Conservation (phyloP, 2,113 vertebrate species). For the Narcine bancroftii region DNA sequence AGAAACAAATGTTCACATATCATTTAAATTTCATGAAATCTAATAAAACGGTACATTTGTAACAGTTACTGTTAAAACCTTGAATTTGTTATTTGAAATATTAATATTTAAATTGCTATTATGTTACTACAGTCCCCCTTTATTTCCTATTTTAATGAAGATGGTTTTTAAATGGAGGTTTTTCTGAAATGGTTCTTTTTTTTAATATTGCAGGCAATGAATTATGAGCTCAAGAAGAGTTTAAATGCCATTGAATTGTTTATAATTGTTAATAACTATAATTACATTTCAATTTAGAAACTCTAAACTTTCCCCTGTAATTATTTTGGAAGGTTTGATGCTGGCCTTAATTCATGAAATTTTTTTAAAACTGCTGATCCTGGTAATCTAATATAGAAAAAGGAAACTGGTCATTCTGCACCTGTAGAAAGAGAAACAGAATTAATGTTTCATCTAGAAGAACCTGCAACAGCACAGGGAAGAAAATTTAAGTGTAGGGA, state of each 20-base stretch:
- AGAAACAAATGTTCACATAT: neutral
- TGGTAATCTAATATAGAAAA: too few relatives aligned
- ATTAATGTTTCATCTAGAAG: too few relatives aligned
- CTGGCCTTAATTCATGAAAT: too few relatives aligned
- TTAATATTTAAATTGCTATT: neutral
- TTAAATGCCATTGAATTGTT: neutral
- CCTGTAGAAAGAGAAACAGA: too few relatives aligned
- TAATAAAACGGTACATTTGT: neutral
- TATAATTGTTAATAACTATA: too few relatives aligned
- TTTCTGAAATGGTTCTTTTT: neutral
- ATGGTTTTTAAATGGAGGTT: neutral
- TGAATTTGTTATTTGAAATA: neutral
- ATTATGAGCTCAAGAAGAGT: neutral
- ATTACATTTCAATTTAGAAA: too few relatives aligned
- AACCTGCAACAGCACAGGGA: too few relatives aligned
- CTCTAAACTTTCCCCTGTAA: too few relatives aligned
- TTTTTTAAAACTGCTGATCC: too few relatives aligned
- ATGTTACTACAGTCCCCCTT: neutral
- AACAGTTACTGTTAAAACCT: neutral
- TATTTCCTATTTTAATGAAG: neutral
- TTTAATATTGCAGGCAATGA: neutral
- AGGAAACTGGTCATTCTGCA: too few relatives aligned
- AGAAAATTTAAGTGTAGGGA: too few relatives aligned
- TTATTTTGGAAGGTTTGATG: too few relatives aligned
- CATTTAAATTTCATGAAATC: conserved; percentile 15